phyloP scores from a whole-genome alignment of 2,113 vertebrate species.

The Indicator indicator region DNA sequence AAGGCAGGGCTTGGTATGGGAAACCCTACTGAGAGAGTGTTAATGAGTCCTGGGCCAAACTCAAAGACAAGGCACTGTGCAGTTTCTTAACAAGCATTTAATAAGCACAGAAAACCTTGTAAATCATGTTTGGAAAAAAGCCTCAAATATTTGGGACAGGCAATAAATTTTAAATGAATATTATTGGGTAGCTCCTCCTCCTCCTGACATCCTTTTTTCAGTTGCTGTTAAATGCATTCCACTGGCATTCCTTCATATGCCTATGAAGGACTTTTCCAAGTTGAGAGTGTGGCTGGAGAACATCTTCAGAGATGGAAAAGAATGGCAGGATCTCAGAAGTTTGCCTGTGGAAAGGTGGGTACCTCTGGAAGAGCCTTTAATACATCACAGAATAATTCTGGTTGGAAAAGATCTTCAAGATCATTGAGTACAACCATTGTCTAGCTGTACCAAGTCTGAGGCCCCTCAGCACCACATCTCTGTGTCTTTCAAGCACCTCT shows the following conservation, averaged over 20 bases:
- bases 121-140: neutral
- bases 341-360: neutral
- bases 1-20: neutral
- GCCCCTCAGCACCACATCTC: too few species aligned
- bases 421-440: too few species aligned
- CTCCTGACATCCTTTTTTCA: neutral
- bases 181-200: neutral
- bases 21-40: constrained; percentile 1
- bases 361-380: neutral
- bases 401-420: too few species aligned
- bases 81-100: neutral
- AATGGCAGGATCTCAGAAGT: neutral
- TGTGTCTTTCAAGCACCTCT: too few species aligned
- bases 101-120: neutral
- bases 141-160: neutral
- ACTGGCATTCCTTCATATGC: neutral
- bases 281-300: neutral
- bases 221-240: neutral
- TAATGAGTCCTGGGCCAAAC: neutral
- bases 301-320: neutral
- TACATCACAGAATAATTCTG: too few species aligned
- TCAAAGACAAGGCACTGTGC: neutral
- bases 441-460: too few species aligned
- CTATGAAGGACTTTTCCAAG: neutral
- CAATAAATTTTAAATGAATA: neutral